These are phyloP conservation scores for Microctonus aethiopoides DNA, from an alignment of 2,888 invertebrate genomes.

Conservation along the genomic window DNA sequence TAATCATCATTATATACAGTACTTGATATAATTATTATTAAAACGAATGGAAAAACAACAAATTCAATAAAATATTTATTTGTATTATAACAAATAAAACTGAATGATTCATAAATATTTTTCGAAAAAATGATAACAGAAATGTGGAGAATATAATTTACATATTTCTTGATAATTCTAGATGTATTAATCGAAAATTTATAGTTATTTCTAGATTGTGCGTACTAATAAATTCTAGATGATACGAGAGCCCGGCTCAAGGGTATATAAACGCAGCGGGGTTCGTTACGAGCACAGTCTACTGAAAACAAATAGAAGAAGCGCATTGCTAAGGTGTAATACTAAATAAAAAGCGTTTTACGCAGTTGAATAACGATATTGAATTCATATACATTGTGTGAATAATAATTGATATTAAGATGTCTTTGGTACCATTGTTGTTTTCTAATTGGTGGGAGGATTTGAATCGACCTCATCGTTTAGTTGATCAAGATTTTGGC, in stretches of 20 bases:
- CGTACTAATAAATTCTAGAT: constrained; percentile 31
- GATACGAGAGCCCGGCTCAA: constrained; percentile 33
- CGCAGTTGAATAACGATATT: neutral
- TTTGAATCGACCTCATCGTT: constrained; percentile 76
- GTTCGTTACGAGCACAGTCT: constrained; percentile 26
- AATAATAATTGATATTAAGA: constrained; percentile 62
- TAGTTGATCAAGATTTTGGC: constrained; percentile 85
- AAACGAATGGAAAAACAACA: no score
- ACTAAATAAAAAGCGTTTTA: constrained; percentile 6
- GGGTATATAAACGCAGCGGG: constrained; percentile 37
- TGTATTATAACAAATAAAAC: no score
- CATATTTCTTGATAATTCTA: no score
- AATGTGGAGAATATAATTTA: no score
- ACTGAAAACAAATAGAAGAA: constrained; percentile 15
- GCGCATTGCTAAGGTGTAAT: constrained; percentile 25
- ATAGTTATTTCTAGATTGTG: neutral
- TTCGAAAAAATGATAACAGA: no score
- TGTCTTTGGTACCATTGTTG: constrained; percentile 81
- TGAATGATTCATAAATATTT: no score
- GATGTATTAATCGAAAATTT: no score
- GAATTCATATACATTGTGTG: constrained; percentile 12
- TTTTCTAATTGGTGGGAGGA: constrained; percentile 90
- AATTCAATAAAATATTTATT: no score
- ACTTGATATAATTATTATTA: no score
- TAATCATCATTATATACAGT: no score